Evolutionary conservation across 2,113 vertebrate genomes (phyloP).

Genomic region (Crypturellus undulatus): DNA sequence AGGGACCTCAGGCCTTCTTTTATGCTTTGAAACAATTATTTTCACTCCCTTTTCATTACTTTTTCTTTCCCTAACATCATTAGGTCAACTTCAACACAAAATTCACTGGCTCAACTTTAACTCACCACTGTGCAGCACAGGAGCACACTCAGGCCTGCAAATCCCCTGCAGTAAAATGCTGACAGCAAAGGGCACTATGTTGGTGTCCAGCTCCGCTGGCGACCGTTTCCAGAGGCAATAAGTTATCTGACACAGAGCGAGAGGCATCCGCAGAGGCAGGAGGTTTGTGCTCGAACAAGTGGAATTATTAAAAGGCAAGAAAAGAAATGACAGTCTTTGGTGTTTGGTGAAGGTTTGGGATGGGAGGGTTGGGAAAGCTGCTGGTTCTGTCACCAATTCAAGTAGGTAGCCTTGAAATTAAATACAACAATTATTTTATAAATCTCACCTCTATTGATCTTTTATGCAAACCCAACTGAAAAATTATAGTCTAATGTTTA

Average conservation of each 20-base stretch:
- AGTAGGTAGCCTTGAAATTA: not conserved
- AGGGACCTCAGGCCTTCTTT: not conserved
- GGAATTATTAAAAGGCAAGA: not conserved
- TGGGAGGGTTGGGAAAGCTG: not conserved
- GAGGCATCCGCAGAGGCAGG: not conserved
- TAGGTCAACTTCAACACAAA: not conserved
- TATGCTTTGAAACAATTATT: not conserved
- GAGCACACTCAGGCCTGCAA: not conserved
- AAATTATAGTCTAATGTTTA: not conserved
- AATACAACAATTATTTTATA: not conserved
- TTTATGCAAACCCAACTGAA: not conserved
- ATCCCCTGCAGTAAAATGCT: not conserved
- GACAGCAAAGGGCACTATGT: not conserved
- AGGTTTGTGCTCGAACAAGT: not conserved
- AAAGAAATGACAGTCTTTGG: not conserved
- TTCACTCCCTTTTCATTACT: not conserved
- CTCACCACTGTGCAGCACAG: not conserved
- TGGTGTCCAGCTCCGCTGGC: not conserved
- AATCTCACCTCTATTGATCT: not conserved
- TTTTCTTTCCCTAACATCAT: not conserved
- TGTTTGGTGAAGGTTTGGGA: not conserved
- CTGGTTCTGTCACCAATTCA: not conserved
- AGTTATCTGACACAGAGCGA: not conserved
- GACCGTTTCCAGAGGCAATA: not conserved
- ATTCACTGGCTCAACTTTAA: not conserved